Percentiles rank a stretch among this genome's conserved stretches.
Conservation (phyloP, 2,797 vertebrate genomes). For the Salmo trutta region DNA sequence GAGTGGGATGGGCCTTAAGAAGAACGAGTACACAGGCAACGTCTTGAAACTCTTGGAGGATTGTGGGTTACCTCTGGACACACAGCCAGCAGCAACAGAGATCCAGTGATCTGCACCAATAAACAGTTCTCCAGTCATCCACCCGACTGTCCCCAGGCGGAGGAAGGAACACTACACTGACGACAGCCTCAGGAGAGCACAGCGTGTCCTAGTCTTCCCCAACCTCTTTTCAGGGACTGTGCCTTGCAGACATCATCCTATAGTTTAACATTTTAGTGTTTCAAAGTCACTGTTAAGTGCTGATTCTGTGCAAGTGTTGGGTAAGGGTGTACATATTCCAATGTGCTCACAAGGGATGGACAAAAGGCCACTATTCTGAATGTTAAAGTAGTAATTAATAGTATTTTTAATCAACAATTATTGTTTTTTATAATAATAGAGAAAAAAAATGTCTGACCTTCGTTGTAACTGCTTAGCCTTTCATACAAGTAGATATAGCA, state of each 20-base stretch:
- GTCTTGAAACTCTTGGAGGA: constrained; percentile 77
- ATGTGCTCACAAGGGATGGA: neutral
- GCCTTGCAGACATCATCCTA: too few species aligned
- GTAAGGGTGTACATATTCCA: too few species aligned
- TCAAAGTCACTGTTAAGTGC: neutral
- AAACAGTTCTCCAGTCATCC: constrained; percentile 2
- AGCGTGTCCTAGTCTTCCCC: neutral
- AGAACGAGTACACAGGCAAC: constrained; percentile 78
- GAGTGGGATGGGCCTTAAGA: constrained; percentile 55
- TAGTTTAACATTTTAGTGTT: neutral
- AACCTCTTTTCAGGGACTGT: neutral
- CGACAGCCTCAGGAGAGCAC: neutral
- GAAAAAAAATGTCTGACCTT: too few species aligned
- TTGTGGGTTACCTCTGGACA: neutral
- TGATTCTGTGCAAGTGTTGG: neutral
- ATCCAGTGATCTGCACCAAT: constrained; percentile 6
- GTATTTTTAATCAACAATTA: neutral
- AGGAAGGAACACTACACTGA: neutral
- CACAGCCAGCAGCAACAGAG: neutral
- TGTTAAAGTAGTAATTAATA: neutral
- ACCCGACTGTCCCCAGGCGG: neutral
- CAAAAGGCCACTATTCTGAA: neutral
- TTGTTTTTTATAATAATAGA: neutral
- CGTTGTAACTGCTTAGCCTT: neutral
- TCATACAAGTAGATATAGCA: neutral